Evolutionary conservation across 37 sponge, comb jelly and placozoan species (phyloP).

Genomic region (Hormiphora californensis): DNA sequence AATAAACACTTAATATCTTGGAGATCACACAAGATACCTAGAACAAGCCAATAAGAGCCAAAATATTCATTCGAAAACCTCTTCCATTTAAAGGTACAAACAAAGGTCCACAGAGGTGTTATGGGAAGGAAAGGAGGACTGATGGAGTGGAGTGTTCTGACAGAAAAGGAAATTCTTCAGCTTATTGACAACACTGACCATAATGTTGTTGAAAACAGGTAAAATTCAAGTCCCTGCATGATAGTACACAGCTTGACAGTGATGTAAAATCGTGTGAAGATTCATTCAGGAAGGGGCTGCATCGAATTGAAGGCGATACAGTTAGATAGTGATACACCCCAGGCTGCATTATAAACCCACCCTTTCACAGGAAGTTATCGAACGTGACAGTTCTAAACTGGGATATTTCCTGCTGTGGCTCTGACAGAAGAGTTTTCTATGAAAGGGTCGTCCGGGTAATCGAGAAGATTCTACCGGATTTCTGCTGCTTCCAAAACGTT

Average conservation of each 20-base stretch:
- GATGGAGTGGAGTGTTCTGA: neutral
- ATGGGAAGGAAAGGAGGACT: no score
- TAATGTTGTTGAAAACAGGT: neutral
- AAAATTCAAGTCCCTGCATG: no score
- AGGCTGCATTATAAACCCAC: no score
- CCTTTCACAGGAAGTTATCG: no score
- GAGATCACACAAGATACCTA: neutral
- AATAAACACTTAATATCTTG: neutral
- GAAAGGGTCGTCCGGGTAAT: neutral
- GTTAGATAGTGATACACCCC: no score
- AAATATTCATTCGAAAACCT: no score
- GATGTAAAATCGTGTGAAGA: no score
- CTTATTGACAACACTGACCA: neutral
- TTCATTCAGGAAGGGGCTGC: no score
- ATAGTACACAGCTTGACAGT: no score
- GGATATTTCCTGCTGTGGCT: neutral
- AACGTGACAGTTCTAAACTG: neutral
- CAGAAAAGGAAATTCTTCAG: neutral
- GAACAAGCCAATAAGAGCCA: neutral
- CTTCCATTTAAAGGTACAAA: no score
- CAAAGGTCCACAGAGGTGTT: neutral
- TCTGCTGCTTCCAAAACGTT: conserved; percentile 2
- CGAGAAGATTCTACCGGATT: neutral
- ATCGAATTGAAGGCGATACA: no score
- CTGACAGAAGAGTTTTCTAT: neutral